Conservation (phyloP, 2,797 vertebrate genomes). For the Cryptoprocta ferox region DNA sequence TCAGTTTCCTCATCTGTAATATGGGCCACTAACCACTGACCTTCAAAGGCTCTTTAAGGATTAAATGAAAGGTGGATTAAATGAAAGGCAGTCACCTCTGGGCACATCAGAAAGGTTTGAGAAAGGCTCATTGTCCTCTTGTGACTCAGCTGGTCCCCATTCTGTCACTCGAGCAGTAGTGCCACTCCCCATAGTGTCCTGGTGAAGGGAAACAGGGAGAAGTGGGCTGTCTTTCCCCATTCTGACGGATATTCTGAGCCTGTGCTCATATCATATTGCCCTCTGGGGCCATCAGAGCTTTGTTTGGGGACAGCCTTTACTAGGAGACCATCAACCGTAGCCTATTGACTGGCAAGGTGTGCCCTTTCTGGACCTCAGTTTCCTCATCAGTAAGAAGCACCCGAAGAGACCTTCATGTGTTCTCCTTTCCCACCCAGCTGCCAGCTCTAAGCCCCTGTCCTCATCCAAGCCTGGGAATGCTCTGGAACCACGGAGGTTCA, state of each 20-base stretch:
- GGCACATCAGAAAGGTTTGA: background rate
- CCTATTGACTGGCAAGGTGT: background rate
- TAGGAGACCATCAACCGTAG: background rate
- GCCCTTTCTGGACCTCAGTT: background rate
- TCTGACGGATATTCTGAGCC: background rate
- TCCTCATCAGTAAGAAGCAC: background rate
- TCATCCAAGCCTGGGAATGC: background rate
- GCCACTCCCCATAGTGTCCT: background rate
- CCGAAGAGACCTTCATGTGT: no score
- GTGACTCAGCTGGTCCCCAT: slow-evolving; percentile 10
- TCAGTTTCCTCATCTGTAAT: background rate
- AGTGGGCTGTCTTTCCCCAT: background rate
- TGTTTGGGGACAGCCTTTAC: background rate
- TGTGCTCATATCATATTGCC: no score
- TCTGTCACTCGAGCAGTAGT: background rate
- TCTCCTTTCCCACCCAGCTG: background rate
- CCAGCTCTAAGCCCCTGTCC: background rate
- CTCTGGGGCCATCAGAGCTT: background rate
- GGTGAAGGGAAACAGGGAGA: background rate
- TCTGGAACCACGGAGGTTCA: background rate
- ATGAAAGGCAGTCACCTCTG: background rate
- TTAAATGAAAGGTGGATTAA: slow-evolving; percentile 27
- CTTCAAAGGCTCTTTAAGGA: background rate
- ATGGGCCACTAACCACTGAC: background rate
- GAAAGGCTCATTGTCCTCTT: background rate